These are phyloP conservation scores for Gallirallus australis DNA, from an alignment of 2,797 vertebrate species.

Conservation along the genomic window DNA sequence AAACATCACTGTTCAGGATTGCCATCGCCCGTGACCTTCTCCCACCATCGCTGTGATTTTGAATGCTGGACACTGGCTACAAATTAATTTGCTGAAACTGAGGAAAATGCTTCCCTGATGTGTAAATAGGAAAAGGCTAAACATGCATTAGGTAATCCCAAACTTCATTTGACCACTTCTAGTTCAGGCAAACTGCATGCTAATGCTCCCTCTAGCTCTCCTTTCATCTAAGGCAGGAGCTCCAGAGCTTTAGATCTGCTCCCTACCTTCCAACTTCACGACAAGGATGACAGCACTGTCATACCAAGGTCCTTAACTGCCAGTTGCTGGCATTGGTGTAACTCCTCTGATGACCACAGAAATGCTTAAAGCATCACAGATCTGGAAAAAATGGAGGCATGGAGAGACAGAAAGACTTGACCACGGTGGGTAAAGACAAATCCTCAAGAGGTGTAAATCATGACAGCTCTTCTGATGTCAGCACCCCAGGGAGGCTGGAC, in stretches of 20 bases:
- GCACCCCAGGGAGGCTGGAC: background rate
- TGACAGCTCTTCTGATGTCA: background rate
- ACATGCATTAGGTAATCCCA: constrained; percentile 21
- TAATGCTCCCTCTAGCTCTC: background rate
- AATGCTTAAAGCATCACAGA: background rate
- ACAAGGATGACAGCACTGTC: background rate
- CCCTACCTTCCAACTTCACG: background rate
- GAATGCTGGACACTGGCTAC: background rate
- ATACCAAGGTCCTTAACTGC: background rate
- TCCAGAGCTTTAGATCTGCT: background rate
- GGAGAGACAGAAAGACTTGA: background rate
- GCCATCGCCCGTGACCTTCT: background rate
- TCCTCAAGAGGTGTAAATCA: background rate
- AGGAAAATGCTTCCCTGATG: constrained; percentile 57
- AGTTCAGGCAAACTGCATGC: background rate
- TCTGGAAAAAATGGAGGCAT: background rate
- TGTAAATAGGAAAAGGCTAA: constrained; percentile 40
- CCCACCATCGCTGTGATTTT: background rate
- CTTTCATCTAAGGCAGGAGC: background rate
- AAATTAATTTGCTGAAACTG: constrained; percentile 34
- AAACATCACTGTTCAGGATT: constrained; percentile 5
- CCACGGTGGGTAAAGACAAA: background rate
- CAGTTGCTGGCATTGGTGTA: background rate
- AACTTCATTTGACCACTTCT: background rate
- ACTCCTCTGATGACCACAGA: background rate